Base-by-base conservation (phyloP, 2,888 invertebrate genomes). In the Allolobophora icterica region DNA sequence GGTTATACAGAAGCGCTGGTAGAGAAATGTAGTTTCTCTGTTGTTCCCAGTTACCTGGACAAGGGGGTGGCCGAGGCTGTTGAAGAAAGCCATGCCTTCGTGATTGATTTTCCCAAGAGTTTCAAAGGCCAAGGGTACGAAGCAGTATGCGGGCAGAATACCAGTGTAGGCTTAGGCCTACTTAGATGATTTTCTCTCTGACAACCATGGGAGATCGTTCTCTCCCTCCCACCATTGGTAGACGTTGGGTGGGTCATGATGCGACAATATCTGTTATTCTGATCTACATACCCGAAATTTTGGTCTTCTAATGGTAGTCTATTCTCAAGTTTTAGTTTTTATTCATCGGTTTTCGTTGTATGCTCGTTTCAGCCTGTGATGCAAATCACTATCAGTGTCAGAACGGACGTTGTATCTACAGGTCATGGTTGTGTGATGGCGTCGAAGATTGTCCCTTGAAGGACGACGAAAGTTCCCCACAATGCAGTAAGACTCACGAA, bases 401-500 rank as follows among this genome's bases (percentile, higher is more conserved):
- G 52, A 83, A 91, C n/a, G 90, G 91, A 19, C 40, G 90, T 0
- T 91, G 91, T 38, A 84, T 91, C 30, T 90, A 84, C 24, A 84
- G 34, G 33, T 34, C 38, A 38, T 91, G 90, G 34, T 45, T 91
- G 19, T 91, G 91, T 38, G 91, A 91, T 40, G 90, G 90, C 15
- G 84, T 90, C 17, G n/a, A 83, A n/a, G 91, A 91, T 52, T 91
- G 91, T 91, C 91, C 91, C 19, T 35, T n/a, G 21, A 58, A 38
- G 4, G 91, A 91, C 71, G 91, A 91, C 45, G 91, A 91, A 90
- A 89, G 52, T 21, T 38, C 45, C n/a, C 24, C 30, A 30, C 24
- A 58, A 21, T 91, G 91, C 58, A 52, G 91, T 91, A 35, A 90
- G 84, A 87, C 34, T 87, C 40, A n/a, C n/a, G 15, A 52, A 19